phyloP scores from a whole-genome alignment of 64 coral and sea anemone species.

The Orbicella faveolata region DNA sequence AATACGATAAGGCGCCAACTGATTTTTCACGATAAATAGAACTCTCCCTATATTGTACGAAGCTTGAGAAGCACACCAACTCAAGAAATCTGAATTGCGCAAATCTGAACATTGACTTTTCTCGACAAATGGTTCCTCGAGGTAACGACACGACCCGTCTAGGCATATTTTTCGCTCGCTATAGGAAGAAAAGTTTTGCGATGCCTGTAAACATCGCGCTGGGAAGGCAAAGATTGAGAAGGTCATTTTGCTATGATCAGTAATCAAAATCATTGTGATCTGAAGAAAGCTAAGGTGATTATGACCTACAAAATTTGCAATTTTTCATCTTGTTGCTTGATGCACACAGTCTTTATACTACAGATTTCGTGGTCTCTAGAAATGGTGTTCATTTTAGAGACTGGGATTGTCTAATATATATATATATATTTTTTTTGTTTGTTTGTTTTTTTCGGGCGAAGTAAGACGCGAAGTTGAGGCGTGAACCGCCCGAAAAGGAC shows the following conservation, averaged over 20 bases:
- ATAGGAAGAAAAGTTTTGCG: too few species aligned
- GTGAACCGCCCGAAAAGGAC: not conserved
- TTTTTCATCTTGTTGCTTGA: not conserved
- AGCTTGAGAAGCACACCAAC: not conserved
- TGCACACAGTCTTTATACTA: not conserved
- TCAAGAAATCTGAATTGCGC: not conserved
- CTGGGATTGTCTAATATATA: too few species aligned
- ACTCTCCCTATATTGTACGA: too few species aligned
- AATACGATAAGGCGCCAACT: not conserved
- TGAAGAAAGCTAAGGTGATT: not conserved
- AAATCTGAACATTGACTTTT: constrained; percentile 13
- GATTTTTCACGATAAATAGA: too few species aligned
- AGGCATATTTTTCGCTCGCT: too few species aligned
- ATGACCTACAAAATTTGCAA: not conserved
- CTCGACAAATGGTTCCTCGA: not conserved
- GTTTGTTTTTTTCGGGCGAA: not conserved
- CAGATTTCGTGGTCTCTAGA: too few species aligned
- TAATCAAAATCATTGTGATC: not conserved
- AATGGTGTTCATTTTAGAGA: too few species aligned
- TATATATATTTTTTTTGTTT: too few species aligned
- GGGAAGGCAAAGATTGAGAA: not conserved
- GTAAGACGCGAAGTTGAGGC: not conserved
- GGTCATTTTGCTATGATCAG: not conserved
- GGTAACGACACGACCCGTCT: not conserved
- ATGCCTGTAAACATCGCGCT: too few species aligned